Evolutionary conservation across 2,888 invertebrate genomes (phyloP).

Genomic region (Erebia ligea): DNA sequence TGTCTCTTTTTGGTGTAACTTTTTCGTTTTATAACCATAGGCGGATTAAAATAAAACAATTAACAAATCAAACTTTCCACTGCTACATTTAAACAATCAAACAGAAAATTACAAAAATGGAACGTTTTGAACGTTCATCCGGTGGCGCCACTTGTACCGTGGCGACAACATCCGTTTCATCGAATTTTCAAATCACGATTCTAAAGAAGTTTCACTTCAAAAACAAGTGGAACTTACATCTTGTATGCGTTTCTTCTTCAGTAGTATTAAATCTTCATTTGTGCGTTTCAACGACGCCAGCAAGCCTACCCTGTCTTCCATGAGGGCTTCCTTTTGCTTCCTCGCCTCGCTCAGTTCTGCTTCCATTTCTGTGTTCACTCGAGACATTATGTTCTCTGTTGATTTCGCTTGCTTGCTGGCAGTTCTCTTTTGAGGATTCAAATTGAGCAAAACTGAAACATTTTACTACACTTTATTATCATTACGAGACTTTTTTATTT

Average conservation of each 20-base stretch:
- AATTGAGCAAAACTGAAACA: conserved; percentile 65
- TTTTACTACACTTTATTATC: neutral
- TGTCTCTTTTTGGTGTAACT: too few species aligned
- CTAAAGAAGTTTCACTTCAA: too few species aligned
- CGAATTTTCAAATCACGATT: too few species aligned
- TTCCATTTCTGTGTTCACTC: conserved; percentile 71
- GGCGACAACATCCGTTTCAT: too few species aligned
- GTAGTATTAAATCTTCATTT: conserved; percentile 88
- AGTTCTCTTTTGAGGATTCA: conserved; percentile 70
- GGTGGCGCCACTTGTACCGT: too few species aligned
- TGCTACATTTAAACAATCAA: too few species aligned
- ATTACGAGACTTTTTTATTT: too few species aligned
- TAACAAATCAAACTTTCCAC: too few species aligned
- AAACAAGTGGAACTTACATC: conserved; percentile 84
- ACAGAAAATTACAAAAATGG: too few species aligned
- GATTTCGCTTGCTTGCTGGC: conserved; percentile 63
- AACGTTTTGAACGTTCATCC: too few species aligned
- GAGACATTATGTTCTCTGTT: conserved; percentile 67
- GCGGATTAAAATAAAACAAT: too few species aligned
- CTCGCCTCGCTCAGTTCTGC: conserved; percentile 69
- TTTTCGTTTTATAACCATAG: too few species aligned
- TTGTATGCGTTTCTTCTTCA: conserved; percentile 90
- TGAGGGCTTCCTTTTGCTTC: conserved; percentile 75
- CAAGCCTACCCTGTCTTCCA: conserved; percentile 80
- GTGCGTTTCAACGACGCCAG: conserved; percentile 87